Evolutionary conservation across 2,113 vertebrate genomes (phyloP).

Genomic region (Urocitellus parryii): DNA sequence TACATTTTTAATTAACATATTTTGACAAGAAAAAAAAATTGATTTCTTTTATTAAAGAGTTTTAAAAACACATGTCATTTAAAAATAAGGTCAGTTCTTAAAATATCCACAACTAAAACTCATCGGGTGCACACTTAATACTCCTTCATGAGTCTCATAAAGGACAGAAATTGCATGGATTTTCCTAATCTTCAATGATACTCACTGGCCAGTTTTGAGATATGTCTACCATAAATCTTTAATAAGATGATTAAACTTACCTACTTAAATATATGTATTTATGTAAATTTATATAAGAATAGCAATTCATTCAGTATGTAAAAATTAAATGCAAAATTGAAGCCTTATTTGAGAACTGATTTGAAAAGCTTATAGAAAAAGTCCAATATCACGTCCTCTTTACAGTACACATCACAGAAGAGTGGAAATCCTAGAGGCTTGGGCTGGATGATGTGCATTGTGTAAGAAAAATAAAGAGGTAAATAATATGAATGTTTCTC

Average conservation of each 20-base stretch:
- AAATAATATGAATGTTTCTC: not conserved
- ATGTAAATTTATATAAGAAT: not conserved
- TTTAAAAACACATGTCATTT: not conserved
- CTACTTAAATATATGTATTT: not conserved
- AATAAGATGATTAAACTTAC: not conserved
- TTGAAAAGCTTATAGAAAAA: not conserved
- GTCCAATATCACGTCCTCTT: not conserved
- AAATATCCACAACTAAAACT: not conserved
- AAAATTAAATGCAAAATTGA: not conserved
- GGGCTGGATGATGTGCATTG: rapidly evolving
- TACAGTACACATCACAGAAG: not conserved
- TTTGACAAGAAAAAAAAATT: not conserved
- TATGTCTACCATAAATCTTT: not conserved
- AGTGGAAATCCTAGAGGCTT: not conserved
- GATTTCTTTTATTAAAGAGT: not conserved
- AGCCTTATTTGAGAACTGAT: not conserved
- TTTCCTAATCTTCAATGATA: constrained; percentile 31
- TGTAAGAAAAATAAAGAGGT: not conserved
- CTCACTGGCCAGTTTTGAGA: not conserved
- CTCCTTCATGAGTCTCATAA: not conserved
- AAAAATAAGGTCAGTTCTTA: not conserved
- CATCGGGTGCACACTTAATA: not conserved
- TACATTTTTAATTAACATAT: not conserved
- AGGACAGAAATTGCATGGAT: not conserved
- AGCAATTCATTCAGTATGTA: not conserved